phyloP scores from a whole-genome alignment of 1,140 invertebrate genomes.

The Chironomus striatipennis region DNA sequence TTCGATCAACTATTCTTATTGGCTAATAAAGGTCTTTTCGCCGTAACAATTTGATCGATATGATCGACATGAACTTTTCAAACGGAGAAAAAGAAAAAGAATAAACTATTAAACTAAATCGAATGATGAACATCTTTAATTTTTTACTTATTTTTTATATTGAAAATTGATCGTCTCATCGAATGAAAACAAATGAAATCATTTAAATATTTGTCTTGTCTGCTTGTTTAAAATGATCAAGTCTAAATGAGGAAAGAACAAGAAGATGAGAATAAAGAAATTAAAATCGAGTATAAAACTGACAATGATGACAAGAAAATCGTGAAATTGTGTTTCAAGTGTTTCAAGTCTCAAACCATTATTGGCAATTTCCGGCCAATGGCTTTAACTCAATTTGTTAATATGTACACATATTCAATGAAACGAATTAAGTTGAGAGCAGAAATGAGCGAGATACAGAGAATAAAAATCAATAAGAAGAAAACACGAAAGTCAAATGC shows the following conservation, averaged over 20 bases:
- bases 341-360: conserved; percentile 6
- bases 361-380: conserved; percentile 11
- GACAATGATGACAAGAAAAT: conserved; percentile 13
- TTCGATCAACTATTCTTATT: neutral
- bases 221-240: neutral
- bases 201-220: conserved; percentile 14
- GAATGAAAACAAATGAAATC: conserved; percentile 2
- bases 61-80: neutral
- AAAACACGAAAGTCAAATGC: neutral
- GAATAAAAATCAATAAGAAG: neutral
- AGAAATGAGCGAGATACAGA: neutral
- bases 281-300: neutral
- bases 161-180: too few species aligned
- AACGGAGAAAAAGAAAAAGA: neutral
- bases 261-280: too few species aligned
- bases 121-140: too few species aligned
- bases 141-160: too few species aligned
- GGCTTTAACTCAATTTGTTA: conserved; percentile 7
- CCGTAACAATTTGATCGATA: conserved; percentile 12
- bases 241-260: neutral
- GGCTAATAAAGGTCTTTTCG: neutral
- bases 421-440: neutral
- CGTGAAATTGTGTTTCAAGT: conserved; percentile 7
- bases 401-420: neutral
- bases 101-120: neutral